Conservation (phyloP, 1,140 invertebrate genomes). For the Drosophila sp. region DNA sequence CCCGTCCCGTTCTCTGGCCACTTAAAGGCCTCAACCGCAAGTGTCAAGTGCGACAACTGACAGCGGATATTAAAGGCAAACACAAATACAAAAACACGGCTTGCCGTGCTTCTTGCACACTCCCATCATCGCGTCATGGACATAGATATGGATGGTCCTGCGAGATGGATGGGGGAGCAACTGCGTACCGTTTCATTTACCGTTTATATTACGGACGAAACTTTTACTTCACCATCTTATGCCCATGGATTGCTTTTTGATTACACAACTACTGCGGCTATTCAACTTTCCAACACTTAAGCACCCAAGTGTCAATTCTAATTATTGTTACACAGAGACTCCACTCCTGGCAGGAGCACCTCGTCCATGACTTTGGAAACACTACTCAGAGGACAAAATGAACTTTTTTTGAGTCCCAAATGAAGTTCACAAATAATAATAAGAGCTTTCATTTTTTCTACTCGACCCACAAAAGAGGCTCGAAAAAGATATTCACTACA, state of each 20-base stretch:
- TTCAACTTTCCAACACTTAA: slow-evolving; percentile 4
- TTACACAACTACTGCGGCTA: neutral
- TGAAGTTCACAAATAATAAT: neutral
- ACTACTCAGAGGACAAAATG: neutral
- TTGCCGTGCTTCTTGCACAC: neutral
- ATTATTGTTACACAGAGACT: slow-evolving; percentile 1
- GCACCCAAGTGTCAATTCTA: slow-evolving; percentile 1
- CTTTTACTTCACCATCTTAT: neutral
- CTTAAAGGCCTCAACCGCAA: slow-evolving; percentile 14
- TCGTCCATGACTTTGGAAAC: neutral
- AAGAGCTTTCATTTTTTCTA: no score
- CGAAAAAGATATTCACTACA: no score
- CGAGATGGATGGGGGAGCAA: neutral
- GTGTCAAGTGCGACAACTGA: slow-evolving; percentile 23
- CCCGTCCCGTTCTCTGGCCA: neutral
- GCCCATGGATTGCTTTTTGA: slow-evolving; percentile 3
- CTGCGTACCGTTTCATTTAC: neutral
- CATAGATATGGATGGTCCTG: neutral
- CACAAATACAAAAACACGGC: slow-evolving; percentile 9
- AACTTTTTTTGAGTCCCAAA: neutral
- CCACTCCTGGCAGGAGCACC: neutral
- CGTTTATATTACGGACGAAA: neutral
- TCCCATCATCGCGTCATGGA: neutral
- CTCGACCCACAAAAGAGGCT: no score
- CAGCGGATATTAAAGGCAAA: slow-evolving; percentile 20